Conservation (phyloP, 2,888 invertebrate species). For the Beris chalybata region DNA sequence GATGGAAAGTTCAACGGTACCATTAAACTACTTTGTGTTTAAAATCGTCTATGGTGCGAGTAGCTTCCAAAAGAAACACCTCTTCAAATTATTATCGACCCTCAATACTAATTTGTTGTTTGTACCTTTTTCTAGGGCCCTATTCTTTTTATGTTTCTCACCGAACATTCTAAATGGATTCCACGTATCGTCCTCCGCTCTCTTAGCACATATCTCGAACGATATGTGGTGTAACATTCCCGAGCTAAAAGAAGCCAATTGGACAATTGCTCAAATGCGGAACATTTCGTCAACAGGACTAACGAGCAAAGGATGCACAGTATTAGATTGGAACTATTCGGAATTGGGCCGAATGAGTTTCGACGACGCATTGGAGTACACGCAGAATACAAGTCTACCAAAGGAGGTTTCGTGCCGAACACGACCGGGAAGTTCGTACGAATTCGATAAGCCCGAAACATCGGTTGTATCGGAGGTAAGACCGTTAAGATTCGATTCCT, state of each 20-base stretch:
- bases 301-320: conserved; percentile 51
- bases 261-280: conserved; percentile 57
- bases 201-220: conserved; percentile 58
- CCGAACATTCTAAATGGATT: conserved; percentile 60
- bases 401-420: conserved; percentile 50
- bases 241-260: conserved; percentile 54
- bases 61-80: no score
- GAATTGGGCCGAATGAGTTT: conserved; percentile 55
- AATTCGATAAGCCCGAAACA: conserved; percentile 50
- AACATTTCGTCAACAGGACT: conserved; percentile 51
- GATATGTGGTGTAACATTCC: conserved; percentile 58
- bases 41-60: no score
- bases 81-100: no score
- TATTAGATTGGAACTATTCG: conserved; percentile 58
- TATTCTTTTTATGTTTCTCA: conserved; percentile 58
- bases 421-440: conserved; percentile 45
- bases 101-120: no score
- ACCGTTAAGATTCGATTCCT: background rate
- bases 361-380: conserved; percentile 53
- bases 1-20: no score
- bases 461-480: conserved; percentile 56
- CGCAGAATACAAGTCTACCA: conserved; percentile 45
- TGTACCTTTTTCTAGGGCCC: conserved; percentile 47
- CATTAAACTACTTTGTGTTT: no score
- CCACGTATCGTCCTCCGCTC: conserved; percentile 61